Base-by-base conservation (phyloP, 2,797 vertebrate genomes). In the Austrolebias charrua region DNA sequence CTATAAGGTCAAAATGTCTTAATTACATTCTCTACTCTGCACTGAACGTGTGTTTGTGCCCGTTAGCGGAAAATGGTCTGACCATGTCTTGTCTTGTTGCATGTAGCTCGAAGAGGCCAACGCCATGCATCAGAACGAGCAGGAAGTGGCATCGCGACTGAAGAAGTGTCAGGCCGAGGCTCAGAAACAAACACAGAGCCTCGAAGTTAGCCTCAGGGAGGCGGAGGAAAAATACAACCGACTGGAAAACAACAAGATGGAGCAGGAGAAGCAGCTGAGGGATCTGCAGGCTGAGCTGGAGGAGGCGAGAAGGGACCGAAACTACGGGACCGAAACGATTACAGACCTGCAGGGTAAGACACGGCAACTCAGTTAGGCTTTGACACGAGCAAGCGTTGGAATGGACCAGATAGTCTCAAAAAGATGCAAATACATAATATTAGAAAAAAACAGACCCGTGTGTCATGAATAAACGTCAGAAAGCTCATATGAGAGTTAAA, bases 291-390 rank as follows among this genome's bases (percentile, higher is more conserved):
- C 93, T 4, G 93, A 94, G 75, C 91, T 99, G 69, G 95, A 98
- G 85, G 91, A 93, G 33, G 96, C 97, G 91, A 94, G 82, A 58
- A 92, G 95, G 64, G 95, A 96, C 71, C 85, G 85, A 47, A 92
- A 80, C 80, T 91, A 95, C 49, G 90, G 91, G 76, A 93, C 92
- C 1, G 95, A 98, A 87, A 93, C 94, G 46, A 95, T 97, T 74
- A 88, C 75, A 44, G 96, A 98, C 78, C 91, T 98, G 76, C 96
- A 98, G 92, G 96, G 98, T 99, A 94, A 86, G 89, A 20, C 31
- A 0, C 2, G 1, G 10, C 35, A 38, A 14, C 1, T 59, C 14
- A 12, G 1, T 45, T 35, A 20, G 13, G 52, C 31, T 24, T 31
- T 38, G 35, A 38, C 35, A 38, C 10, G 1, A 44, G 16, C 56